Conservation (phyloP, 2,113 vertebrate genomes). For the Nymphicus hollandicus region DNA sequence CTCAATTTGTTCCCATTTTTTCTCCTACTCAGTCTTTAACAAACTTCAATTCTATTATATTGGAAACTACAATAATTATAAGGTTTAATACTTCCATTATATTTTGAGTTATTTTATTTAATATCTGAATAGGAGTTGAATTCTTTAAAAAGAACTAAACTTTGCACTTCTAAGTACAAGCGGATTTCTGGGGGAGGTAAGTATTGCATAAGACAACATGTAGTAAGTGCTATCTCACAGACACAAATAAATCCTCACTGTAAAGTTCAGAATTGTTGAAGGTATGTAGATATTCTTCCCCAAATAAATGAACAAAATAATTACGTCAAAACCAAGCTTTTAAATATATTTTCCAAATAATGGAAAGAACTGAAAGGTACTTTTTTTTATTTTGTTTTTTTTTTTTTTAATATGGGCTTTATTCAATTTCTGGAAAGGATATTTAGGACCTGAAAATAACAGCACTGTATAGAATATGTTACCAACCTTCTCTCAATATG, state of each 20-base stretch:
- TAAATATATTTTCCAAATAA: neutral
- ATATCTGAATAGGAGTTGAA: slow-evolving; percentile 26
- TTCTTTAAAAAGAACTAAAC: slow-evolving; percentile 38
- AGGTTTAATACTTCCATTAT: slow-evolving; percentile 62
- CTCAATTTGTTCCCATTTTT: slow-evolving; percentile 40
- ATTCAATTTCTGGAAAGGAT: neutral
- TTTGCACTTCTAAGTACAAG: slow-evolving; percentile 1
- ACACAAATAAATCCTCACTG: neutral
- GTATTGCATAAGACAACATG: neutral
- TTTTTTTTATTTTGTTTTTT: neutral
- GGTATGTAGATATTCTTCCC: neutral
- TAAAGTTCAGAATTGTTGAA: neutral
- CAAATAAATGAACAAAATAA: neutral
- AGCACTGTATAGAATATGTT: neutral
- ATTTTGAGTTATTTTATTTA: slow-evolving; percentile 60
- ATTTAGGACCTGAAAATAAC: neutral
- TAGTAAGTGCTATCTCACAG: neutral
- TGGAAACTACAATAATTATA: slow-evolving; percentile 65
- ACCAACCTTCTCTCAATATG: neutral
- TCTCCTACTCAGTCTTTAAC: slow-evolving; percentile 46
- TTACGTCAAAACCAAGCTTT: neutral
- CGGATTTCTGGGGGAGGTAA: neutral
- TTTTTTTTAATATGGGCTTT: neutral
- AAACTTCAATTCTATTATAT: slow-evolving; percentile 58
- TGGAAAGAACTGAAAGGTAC: neutral